phyloP scores from a whole-genome alignment of 2,113 vertebrate species.

The Oncorhynchus mykiss region DNA sequence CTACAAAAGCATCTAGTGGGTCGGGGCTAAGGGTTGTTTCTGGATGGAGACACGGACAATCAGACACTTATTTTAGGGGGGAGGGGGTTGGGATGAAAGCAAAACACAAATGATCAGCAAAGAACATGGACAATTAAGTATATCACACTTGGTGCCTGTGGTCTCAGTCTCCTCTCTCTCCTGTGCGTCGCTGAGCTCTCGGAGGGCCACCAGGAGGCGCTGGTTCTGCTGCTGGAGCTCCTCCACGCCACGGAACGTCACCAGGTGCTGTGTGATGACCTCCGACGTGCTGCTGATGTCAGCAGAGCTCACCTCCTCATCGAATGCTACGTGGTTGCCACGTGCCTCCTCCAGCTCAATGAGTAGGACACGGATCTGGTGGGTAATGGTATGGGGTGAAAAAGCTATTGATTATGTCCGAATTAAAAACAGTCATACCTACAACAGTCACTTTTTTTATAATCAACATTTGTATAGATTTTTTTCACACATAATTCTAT shows the following conservation, averaged over 20 bases:
- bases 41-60: too few species aligned
- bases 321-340: constrained; percentile 88
- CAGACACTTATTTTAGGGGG: too few species aligned
- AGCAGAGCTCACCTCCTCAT: constrained; percentile 85
- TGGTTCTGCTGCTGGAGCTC: constrained; percentile 98
- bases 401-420: not conserved
- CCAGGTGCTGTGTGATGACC: constrained; percentile 92
- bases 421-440: not conserved
- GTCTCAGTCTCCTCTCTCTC: constrained; percentile 89
- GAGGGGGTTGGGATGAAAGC: too few species aligned
- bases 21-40: not conserved
- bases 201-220: constrained; percentile 85
- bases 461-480: not conserved
- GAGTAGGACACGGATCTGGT: constrained; percentile 88
- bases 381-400: not conserved
- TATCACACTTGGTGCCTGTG: constrained; percentile 76
- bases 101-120: not conserved
- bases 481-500: not conserved
- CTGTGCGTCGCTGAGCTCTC: constrained; percentile 87
- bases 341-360: constrained; percentile 95
- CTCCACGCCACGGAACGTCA: constrained; percentile 91
- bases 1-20: too few species aligned
- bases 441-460: not conserved
- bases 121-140: constrained; percentile 8
- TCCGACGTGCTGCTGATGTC: constrained; percentile 94